Conservation (phyloP, 2,888 invertebrate species). For the Amphipoea oculea region DNA sequence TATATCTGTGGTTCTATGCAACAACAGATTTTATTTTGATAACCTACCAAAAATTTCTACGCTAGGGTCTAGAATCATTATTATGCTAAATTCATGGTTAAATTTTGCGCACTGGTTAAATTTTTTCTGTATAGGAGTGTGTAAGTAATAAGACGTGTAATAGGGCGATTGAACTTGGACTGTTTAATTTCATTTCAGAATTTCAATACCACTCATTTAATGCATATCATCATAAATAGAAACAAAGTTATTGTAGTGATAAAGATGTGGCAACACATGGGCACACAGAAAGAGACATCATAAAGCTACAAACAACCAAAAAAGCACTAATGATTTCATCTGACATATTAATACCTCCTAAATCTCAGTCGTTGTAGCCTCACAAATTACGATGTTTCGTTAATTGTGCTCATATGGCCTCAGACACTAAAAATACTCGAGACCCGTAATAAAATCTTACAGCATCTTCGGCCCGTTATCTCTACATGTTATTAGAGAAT, state of each 20-base stretch:
- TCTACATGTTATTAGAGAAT: conserved; percentile 71
- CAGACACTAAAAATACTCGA: conserved; percentile 60
- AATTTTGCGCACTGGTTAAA: too few relatives aligned
- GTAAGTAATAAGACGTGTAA: background rate
- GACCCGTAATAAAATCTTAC: conserved; percentile 73
- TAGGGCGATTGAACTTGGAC: background rate
- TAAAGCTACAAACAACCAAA: conserved; percentile 28
- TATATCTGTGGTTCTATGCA: too few relatives aligned
- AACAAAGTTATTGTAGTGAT: background rate
- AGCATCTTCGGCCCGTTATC: conserved; percentile 70
- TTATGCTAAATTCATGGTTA: background rate
- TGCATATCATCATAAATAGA: background rate
- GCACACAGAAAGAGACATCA: conserved; percentile 3
- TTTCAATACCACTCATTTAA: background rate
- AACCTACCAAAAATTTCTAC: too few relatives aligned
- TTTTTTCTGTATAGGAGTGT: too few relatives aligned
- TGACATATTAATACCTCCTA: conserved; percentile 55
- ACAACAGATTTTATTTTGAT: too few relatives aligned
- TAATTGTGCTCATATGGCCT: conserved; percentile 57
- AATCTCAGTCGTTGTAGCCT: conserved; percentile 48
- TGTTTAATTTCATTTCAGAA: background rate
- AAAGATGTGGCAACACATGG: conserved; percentile 18
- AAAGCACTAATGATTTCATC: conserved; percentile 51
- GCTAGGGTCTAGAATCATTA: background rate
- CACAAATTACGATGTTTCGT: conserved; percentile 63